These are phyloP conservation scores for Anguilla pacifica DNA, from an alignment of 2,797 vertebrate genomes.

Conservation along the genomic window DNA sequence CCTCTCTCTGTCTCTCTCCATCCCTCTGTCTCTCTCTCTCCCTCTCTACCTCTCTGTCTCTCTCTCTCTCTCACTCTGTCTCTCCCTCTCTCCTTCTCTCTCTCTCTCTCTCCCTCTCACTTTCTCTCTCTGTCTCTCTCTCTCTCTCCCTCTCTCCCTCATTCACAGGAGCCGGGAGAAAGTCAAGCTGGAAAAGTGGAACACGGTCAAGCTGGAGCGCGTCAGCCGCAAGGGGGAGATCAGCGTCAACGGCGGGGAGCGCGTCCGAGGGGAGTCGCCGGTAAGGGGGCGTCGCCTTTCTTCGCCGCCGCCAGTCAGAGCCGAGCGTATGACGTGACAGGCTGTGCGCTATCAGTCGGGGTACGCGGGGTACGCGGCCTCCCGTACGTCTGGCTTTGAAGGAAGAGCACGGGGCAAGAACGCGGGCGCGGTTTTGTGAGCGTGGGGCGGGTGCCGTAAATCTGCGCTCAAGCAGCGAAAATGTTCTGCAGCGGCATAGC, in stretches of 20 bases:
- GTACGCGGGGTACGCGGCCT: background rate
- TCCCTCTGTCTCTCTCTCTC: background rate
- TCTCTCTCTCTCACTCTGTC: background rate
- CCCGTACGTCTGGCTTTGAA: background rate
- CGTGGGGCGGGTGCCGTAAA: background rate
- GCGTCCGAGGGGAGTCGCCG: conserved; percentile 88
- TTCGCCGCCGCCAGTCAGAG: background rate
- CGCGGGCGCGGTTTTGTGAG: no score
- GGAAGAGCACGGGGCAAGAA: no score
- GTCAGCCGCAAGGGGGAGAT: conserved; percentile 90
- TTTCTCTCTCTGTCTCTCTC: background rate
- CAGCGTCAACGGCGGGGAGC: conserved; percentile 79
- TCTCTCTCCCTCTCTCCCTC: background rate
- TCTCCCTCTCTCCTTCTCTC: no score
- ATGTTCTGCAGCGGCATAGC: background rate
- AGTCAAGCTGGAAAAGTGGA: conserved; percentile 81
- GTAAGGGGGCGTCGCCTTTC: conserved; percentile 68
- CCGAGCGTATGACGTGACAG: background rate
- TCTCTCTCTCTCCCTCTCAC: no score
- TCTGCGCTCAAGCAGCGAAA: background rate
- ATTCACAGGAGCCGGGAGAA: conserved; percentile 83
- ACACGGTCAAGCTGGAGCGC: conserved; percentile 82
- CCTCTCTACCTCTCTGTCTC: background rate
- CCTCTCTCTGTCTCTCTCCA: background rate
- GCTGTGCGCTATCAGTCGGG: background rate